Evolutionary conservation across 2,888 invertebrate species (phyloP), one percentile per base, ranked within the genome.

Genomic region (Kryphioiulus occultus): DNA sequence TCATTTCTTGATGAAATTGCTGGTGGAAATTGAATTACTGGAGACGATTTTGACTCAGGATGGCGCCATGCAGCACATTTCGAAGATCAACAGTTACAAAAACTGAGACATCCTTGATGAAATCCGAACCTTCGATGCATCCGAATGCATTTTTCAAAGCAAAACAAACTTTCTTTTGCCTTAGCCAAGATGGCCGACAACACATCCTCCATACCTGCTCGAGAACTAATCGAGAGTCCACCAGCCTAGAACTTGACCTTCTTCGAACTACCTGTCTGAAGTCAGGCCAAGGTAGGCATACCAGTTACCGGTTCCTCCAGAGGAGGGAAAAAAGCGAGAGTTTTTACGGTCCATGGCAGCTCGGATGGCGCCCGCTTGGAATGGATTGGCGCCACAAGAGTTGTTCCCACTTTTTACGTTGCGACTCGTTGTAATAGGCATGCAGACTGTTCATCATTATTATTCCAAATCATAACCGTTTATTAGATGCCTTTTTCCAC

Each of bases 401-500:
- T 59, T 59, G n/a, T 59, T 59, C n/a, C n/a, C n/a, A 59, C 59
- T 59, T 59, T 59, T 59, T 59, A 59, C 59, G 4, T 22, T 59
- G 5, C 59, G 22, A 59, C 22, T 59, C 22, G 22, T 22, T n/a
- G n/a, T 59, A 59, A 59, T 59, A 22, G 59, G n/a, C n/a, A 59
- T 59, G 59, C 59, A 59, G 59, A 22, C 59, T 7, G 59, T 59
- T 59, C 22, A 59, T 59, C 59, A 59, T 59, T 59, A 59, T 59
- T 59, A 59, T 59, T 59, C 59, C n/a, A 59, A 59, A 59, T 59
- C 59, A 59, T 59, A 59, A 59, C 59, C 59, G 59, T 59, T 59
- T 59, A 59, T 59, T 59, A 59, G 59, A 59, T 59, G 59, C 59
- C 59, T 59, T 59, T 59, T 22, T 59, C 59, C n/a, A 10, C 59